Percentiles rank a stretch among this genome's conserved stretches.
Conservation (phyloP, 2,888 invertebrate genomes). For the Oeneis ivallda region DNA sequence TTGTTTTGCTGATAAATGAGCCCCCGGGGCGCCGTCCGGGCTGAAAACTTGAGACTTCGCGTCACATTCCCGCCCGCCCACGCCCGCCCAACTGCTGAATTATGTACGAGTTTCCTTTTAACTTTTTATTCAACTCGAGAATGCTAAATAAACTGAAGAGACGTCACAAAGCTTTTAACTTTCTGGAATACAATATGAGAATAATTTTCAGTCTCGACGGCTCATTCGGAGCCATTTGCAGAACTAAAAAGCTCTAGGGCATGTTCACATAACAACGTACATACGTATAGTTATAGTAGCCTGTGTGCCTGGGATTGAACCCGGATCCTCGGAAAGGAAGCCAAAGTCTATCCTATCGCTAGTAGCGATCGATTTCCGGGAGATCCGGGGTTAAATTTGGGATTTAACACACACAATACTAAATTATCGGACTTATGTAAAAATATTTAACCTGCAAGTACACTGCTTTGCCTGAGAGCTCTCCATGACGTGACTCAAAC, state of each 20-base stretch:
- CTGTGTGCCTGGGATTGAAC: no score
- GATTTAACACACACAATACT: no score
- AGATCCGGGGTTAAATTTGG: no score
- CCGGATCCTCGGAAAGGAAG: no score
- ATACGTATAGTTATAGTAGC: no score
- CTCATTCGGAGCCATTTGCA: slow-evolving; percentile 13
- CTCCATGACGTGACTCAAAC: no score
- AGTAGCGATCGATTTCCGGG: no score
- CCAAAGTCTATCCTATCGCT: no score
- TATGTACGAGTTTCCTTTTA: slow-evolving; percentile 58
- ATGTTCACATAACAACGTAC: no score
- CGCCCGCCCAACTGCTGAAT: slow-evolving; percentile 62
- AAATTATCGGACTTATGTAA: no score
- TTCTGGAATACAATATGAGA: slow-evolving; percentile 20
- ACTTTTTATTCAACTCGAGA: slow-evolving; percentile 58
- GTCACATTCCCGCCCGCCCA: slow-evolving; percentile 58
- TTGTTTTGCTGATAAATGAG: slow-evolving; percentile 69
- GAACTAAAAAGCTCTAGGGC: slow-evolving; percentile 5
- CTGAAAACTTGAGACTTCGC: slow-evolving; percentile 68
- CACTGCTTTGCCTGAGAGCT: no score
- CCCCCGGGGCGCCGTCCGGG: slow-evolving; percentile 59
- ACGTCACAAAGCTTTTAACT: slow-evolving; percentile 45
- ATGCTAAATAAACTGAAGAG: slow-evolving; percentile 47
- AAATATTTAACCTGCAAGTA: no score
- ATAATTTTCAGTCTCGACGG: slow-evolving; percentile 15